Evolutionary conservation across 2,113 vertebrate genomes (phyloP).

Genomic region (Archilochus colubris): DNA sequence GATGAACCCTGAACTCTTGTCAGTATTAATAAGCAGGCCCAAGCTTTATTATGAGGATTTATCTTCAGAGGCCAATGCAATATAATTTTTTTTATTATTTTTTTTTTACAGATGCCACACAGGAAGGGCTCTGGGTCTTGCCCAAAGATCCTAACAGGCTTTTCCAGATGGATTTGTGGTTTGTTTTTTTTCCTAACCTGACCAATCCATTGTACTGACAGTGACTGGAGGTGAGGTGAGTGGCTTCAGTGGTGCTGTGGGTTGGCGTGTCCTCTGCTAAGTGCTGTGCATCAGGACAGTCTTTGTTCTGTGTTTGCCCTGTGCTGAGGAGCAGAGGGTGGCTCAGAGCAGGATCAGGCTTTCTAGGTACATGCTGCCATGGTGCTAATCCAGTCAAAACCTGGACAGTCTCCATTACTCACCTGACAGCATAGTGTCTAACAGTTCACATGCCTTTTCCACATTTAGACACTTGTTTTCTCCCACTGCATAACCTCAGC

Average conservation of each 20-base stretch:
- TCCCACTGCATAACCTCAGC: neutral
- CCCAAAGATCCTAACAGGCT: neutral
- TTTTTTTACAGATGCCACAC: neutral
- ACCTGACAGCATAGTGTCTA: neutral
- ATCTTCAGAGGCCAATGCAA: conserved; percentile 19
- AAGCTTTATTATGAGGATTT: conserved; percentile 26
- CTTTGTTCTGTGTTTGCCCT: neutral
- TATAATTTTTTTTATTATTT: neutral
- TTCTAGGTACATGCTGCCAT: neutral
- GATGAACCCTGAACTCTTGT: conserved; percentile 54
- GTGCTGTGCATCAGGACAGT: neutral
- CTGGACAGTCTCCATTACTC: neutral
- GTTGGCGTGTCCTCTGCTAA: neutral
- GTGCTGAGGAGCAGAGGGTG: rapidly evolving
- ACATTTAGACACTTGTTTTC: neutral
- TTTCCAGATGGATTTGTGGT: neutral
- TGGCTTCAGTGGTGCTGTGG: neutral
- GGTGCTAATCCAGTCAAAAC: neutral
- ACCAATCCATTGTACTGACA: neutral
- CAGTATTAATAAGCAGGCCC: conserved; percentile 50
- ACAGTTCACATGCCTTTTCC: neutral
- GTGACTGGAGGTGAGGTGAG: neutral
- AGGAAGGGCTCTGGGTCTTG: neutral
- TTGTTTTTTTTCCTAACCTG: neutral
- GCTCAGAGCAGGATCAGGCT: neutral